Percentiles rank a stretch among this genome's conserved stretches.
These are phyloP conservation scores for Sebastes flavidus DNA, from an alignment of 2,797 vertebrate species.

Conservation along the genomic window DNA sequence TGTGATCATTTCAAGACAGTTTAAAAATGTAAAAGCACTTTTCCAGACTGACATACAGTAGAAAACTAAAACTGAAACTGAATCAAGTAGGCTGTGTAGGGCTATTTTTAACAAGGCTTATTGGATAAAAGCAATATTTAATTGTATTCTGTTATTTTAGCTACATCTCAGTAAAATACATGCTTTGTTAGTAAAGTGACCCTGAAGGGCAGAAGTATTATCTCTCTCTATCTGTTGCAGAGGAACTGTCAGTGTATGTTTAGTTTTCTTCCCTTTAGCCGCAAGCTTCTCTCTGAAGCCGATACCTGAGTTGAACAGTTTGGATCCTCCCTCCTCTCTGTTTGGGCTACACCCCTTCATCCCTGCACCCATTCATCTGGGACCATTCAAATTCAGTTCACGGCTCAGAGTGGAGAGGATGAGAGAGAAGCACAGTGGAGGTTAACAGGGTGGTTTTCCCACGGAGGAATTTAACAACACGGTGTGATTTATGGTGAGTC, in stretches of 20 bases:
- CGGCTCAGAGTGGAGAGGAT: conserved; percentile 14
- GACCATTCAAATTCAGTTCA: conserved; percentile 57
- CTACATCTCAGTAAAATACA: not conserved
- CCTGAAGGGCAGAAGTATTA: too few relatives aligned
- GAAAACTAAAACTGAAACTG: too few relatives aligned
- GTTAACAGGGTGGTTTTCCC: not conserved
- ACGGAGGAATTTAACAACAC: not conserved
- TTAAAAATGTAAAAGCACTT: too few relatives aligned
- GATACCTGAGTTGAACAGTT: not conserved
- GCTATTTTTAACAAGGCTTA: not conserved
- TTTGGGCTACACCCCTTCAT: conserved; percentile 5
- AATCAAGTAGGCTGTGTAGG: not conserved
- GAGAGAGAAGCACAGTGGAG: not conserved
- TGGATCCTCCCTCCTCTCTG: conserved; percentile 1
- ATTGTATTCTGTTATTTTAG: not conserved
- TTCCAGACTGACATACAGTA: too few relatives aligned
- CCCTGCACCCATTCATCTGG: conserved; percentile 13
- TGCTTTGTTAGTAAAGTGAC: not conserved
- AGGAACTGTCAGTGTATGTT: not conserved
- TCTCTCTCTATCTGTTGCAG: not conserved
- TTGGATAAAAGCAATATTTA: too few relatives aligned
- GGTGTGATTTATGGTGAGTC: conserved; percentile 8
- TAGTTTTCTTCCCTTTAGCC: not conserved
- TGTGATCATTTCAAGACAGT: not conserved
- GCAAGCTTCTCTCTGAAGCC: not conserved